Conservation (phyloP, 2,888 invertebrate species). For the Cerceris rybyensis region DNA sequence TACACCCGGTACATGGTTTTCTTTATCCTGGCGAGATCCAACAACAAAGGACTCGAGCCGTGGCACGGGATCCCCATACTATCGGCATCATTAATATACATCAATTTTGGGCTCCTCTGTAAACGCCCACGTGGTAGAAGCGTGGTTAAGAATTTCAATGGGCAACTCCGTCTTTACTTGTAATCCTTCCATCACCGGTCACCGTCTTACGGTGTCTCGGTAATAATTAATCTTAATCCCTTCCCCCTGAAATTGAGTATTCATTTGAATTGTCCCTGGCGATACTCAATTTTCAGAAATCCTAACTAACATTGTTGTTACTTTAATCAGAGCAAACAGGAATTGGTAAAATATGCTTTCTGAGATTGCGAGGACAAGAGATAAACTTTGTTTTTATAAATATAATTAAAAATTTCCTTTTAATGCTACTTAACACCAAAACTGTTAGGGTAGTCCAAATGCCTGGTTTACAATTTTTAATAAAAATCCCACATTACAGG, state of each 20-base stretch:
- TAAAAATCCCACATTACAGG: no score
- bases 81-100: constrained; percentile 64
- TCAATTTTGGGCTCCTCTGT: constrained; percentile 49
- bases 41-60: constrained; percentile 28
- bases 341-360: no score
- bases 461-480: no score
- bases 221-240: constrained; percentile 42
- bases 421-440: no score
- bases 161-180: constrained; percentile 14
- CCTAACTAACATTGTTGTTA: no score
- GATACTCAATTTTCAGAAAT: neutral
- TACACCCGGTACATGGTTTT: constrained; percentile 9
- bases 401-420: no score
- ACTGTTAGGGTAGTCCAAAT: no score
- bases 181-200: constrained; percentile 32
- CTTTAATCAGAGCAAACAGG: no score
- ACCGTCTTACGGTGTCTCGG: constrained; percentile 7
- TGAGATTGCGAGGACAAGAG: no score
- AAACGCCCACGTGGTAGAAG: constrained; percentile 50
- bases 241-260: constrained; percentile 3
- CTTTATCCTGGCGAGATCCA: constrained; percentile 6
- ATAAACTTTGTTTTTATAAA: no score
- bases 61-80: constrained; percentile 32
- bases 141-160: constrained; percentile 54
- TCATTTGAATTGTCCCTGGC: neutral